Conservation (phyloP, 2,797 vertebrate species). For the Neosalanx taihuensis region DNA sequence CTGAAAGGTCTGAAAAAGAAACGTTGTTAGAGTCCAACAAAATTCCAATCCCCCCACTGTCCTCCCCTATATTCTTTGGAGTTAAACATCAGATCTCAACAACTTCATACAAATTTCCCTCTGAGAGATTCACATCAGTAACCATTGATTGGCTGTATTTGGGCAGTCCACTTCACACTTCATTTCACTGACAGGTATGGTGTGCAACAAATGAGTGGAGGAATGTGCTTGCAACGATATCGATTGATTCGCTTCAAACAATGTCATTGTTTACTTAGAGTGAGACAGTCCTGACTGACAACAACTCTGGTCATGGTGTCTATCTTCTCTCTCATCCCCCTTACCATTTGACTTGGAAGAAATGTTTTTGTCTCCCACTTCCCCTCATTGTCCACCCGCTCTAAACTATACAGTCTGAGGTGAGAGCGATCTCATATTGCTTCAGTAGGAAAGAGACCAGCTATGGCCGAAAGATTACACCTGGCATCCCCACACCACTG, state of each 20-base stretch:
- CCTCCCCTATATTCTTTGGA: constrained; percentile 10
- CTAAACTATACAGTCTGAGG: constrained; percentile 28
- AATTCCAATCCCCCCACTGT: constrained; percentile 37
- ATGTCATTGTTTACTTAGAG: constrained; percentile 27
- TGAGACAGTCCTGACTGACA: constrained; percentile 16
- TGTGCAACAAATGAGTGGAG: constrained; percentile 4
- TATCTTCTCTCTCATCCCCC: constrained; percentile 9
- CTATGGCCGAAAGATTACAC: constrained; percentile 28
- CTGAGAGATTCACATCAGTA: constrained; percentile 5
- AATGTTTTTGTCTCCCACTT: neutral
- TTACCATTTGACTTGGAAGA: constrained; percentile 3
- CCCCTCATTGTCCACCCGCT: constrained; percentile 4
- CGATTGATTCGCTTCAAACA: constrained; percentile 39
- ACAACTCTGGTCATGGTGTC: constrained; percentile 13
- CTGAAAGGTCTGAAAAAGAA: constrained; percentile 42
- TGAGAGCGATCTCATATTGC: constrained; percentile 41
- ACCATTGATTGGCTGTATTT: constrained; percentile 23
- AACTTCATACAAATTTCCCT: constrained; percentile 4
- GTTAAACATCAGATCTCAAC: constrained; percentile 10
- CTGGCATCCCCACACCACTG: constrained; percentile 26
- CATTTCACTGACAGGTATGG: constrained; percentile 9
- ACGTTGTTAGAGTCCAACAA: constrained; percentile 39
- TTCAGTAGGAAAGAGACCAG: constrained; percentile 20
- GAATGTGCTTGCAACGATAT: constrained; percentile 28
- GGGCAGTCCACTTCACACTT: constrained; percentile 14